Base-by-base conservation (phyloP, 2,113 vertebrate species). In the Alosa alosa region DNA sequence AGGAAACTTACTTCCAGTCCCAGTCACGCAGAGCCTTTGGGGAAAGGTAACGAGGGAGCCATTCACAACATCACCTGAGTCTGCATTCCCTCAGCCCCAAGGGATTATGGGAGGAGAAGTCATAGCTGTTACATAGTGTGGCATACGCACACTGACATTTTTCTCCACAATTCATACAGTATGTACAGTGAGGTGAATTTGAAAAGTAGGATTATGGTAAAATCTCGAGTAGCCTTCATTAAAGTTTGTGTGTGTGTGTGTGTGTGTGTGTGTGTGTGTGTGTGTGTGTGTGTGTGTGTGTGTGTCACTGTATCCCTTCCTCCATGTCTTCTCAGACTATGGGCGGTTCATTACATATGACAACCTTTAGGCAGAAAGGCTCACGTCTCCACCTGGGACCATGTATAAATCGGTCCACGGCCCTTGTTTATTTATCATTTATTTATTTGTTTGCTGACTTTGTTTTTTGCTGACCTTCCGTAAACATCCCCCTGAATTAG, bases 361-460 rank as follows among this genome's bases (percentile, higher is more conserved):
- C 94, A 93, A 90, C 64, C 31, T 86, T 60, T 86, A 64, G 86
- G 83, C 86, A 90, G 91, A 86, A 91, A 91, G 93, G 90, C 57
- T 83, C 83, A 88, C 82, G 86, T 85, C 88, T 89, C 85, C 88
- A 93, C 91, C 90, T 92, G 93, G 92, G 93, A 94, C 92, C 92
- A 88, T 84, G 86, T 91, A 93, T 91, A 91, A 93, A 94, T 95
- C 91, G 91, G 94, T 90, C 90, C 90, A 87, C 91, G 92, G 81
- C 90, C 68, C n/a, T 78, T 78, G 31, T 78, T 78, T 78, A 4
- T 78, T 39, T 39, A 41, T 91, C 91, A 5, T 92, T 91, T 85
- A 91, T 91, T 92, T 92, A 88, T 91, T 93, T 94, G 93, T 92
- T 84, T 92, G 94, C 94, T 95, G 93, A 94, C 89, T 39, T 39